These are phyloP conservation scores for Labeo rohita DNA, from an alignment of 2,113 vertebrate genomes.

Conservation along the genomic window DNA sequence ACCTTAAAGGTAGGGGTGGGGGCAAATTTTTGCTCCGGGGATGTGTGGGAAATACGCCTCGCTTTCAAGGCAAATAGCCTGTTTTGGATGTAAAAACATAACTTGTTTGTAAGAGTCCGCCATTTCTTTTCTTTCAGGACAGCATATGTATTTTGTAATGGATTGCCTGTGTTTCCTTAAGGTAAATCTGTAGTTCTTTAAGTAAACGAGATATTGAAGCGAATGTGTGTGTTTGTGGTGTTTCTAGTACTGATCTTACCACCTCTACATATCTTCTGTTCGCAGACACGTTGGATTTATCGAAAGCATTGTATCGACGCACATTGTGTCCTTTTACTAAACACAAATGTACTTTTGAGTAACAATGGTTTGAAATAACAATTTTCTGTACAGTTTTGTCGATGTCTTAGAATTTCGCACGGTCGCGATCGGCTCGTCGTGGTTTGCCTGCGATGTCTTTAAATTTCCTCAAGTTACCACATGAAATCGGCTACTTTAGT, in stretches of 20 bases:
- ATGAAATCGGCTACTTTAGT: conserved; percentile 17
- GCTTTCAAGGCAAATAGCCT: conserved; percentile 60
- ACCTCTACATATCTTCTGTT: conserved; percentile 43
- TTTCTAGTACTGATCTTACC: conserved; percentile 41
- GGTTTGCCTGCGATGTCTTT: neutral
- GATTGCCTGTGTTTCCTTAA: conserved; percentile 54
- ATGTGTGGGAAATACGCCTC: conserved; percentile 61
- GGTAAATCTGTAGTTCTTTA: conserved; percentile 59
- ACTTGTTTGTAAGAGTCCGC: conserved; percentile 13
- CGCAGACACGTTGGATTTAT: conserved; percentile 10
- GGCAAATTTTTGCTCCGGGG: conserved; percentile 61
- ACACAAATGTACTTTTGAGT: neutral
- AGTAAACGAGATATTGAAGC: conserved; percentile 58
- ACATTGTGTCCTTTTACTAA: neutral
- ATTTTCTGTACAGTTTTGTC: neutral
- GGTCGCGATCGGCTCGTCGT: conserved; percentile 9
- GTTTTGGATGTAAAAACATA: conserved; percentile 57
- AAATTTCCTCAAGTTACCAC: neutral
- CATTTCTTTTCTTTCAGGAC: conserved; percentile 52
- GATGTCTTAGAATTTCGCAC: neutral
- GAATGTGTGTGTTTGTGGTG: conserved; percentile 60
- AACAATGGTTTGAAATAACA: neutral
- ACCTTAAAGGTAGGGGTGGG: conserved; percentile 68
- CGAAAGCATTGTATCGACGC: neutral
- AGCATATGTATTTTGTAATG: conserved; percentile 52